Base-by-base conservation (phyloP, 2,888 invertebrate genomes). In the Bellardia bayeri region DNA sequence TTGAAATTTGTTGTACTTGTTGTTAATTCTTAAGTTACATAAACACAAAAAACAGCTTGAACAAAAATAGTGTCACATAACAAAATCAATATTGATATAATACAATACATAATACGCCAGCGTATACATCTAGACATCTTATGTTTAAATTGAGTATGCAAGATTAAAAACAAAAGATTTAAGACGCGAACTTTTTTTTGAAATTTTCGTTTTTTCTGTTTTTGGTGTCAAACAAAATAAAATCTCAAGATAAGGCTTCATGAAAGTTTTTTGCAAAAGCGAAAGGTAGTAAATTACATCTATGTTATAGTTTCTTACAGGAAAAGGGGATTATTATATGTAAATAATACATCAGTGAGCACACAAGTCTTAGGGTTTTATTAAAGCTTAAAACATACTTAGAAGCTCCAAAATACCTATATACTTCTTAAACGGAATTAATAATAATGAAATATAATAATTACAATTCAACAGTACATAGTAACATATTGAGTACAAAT, bases 1-100 rank as follows among this genome's bases (percentile, higher is more conserved):
- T 75, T 80, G 68, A 16, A 68, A 80, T 84, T 63, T 79, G 58
- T 79, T 80, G 61, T 63, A 69, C 68, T 85, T 75, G 80, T 75
- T 85, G 80, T 63, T 75, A 33, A 69, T 85, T 85, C 85, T 85
- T 85, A 85, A 80, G 37, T 85, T 80, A 85, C 85, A 75, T 75
- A 23, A 69, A 74, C 61, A 76, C n/a, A 16, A 83, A 71, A n/a
- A 49, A 40, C 23, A 51, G 33, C 23, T 11, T 9, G 42, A 78
- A 49, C n/a, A 72, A 23, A 72, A 78, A 64, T 80, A 80, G 80
- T 85, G 75, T 85, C 80, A 85, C 61, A 85, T 85, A 80, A 85
- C 80, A 85, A 63, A 75, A 85, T 80, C 80, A 85, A 85, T 85
- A 85, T 71, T 80, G 84, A 74, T 80, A 80, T 54, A 7, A 11